Evolutionary conservation across 35 echinoderm and acorn worm species (phyloP).

Genomic region (Heliocidaris erythrogramma): DNA sequence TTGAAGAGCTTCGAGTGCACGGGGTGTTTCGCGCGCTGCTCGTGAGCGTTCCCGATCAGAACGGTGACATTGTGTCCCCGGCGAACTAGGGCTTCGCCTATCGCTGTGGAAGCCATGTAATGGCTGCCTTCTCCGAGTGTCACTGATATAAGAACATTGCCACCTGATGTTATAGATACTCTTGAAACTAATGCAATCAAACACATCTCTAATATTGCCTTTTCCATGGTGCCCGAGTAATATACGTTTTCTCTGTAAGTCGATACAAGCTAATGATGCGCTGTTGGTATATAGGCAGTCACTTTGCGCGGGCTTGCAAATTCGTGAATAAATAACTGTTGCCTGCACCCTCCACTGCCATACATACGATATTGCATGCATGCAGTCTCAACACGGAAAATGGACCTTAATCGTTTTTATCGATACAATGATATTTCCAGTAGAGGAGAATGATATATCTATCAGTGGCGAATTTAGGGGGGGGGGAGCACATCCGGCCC

Average conservation of each 20-base stretch:
- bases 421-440: too few relatives aligned
- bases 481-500: too few relatives aligned
- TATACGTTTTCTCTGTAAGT: neutral
- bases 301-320: too few relatives aligned
- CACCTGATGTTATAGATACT: neutral
- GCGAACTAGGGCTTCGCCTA: conserved; percentile 57
- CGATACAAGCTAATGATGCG: neutral
- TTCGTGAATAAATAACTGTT: too few relatives aligned
- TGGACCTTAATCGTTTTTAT: too few relatives aligned
- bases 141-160: conserved; percentile 6
- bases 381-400: too few relatives aligned
- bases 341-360: too few relatives aligned
- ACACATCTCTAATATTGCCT: neutral
- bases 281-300: too few relatives aligned
- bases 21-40: conserved; percentile 42
- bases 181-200: neutral
- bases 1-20: conserved; percentile 58
- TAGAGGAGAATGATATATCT: too few relatives aligned
- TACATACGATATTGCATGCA: too few relatives aligned
- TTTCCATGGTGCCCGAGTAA: neutral
- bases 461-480: too few relatives aligned
- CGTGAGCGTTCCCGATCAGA: conserved; percentile 49
- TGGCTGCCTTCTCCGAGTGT: conserved; percentile 66
- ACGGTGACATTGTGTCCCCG: conserved; percentile 60
- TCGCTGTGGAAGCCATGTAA: conserved; percentile 35